These are phyloP conservation scores for Actinia tenebrosa DNA, from an alignment of 64 coral and sea anemone species.

Conservation along the genomic window DNA sequence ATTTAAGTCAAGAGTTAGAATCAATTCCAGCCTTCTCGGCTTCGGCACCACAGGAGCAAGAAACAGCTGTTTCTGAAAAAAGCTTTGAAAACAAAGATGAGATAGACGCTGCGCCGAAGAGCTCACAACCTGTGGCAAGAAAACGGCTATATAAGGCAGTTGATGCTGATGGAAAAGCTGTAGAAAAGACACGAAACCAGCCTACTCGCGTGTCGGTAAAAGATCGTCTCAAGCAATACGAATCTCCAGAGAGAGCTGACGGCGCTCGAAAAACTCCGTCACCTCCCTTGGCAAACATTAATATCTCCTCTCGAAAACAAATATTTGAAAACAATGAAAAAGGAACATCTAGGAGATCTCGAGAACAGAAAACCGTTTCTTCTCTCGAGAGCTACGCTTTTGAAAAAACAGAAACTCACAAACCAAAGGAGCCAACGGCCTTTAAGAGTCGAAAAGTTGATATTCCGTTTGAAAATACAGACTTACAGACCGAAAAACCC, in stretches of 20 bases:
- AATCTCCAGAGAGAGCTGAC: conserved; percentile 28
- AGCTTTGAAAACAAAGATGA: background rate
- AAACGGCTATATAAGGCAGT: background rate
- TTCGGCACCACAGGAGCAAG: background rate
- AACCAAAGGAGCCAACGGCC: background rate
- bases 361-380: background rate
- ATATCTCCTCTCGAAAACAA: conserved; percentile 44
- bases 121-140: no score
- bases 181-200: background rate
- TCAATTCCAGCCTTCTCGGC: background rate
- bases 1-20: background rate
- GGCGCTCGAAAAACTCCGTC: conserved; percentile 30
- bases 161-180: background rate
- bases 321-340: conserved; percentile 32
- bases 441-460: conserved; percentile 30
- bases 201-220: conserved; percentile 38
- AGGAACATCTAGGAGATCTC: conserved; percentile 16
- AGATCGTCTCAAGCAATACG: conserved; percentile 53
- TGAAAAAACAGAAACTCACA: background rate
- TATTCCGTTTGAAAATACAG: conserved; percentile 27
- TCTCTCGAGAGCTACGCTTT: background rate
- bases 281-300: background rate
- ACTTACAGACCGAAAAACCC: conserved; percentile 14
- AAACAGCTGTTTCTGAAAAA: background rate
- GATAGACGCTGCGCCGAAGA: background rate